phyloP scores from a whole-genome alignment of 2,888 invertebrate genomes.

The Thereva unica region DNA sequence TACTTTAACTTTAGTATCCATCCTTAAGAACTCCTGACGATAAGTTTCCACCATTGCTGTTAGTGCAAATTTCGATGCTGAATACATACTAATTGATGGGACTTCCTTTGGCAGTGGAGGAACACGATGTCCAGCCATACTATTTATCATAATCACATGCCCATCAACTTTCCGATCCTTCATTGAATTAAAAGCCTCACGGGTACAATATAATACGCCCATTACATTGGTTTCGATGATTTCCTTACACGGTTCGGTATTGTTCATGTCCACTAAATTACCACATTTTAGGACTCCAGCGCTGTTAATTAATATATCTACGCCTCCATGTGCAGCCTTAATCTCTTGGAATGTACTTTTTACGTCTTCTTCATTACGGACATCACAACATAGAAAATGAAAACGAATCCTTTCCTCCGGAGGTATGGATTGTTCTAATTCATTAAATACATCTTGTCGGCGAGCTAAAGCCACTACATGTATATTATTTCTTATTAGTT shows the following conservation, averaged over 20 bases:
- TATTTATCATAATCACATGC: slow-evolving; percentile 60
- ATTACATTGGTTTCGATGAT: slow-evolving; percentile 60
- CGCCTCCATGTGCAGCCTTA: slow-evolving; percentile 60
- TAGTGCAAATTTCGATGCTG: slow-evolving; percentile 53
- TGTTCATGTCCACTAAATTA: slow-evolving; percentile 47
- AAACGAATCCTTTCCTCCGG: slow-evolving; percentile 51
- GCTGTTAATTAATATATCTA: slow-evolving; percentile 65
- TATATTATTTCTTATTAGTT: slow-evolving; percentile 60
- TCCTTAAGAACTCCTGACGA: slow-evolving; percentile 52
- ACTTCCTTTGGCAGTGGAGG: slow-evolving; percentile 43
- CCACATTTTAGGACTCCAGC: slow-evolving; percentile 58
- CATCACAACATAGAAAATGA: slow-evolving; percentile 58
- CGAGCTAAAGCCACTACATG: slow-evolving; percentile 63
- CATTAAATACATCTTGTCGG: slow-evolving; percentile 58
- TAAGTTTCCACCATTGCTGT: slow-evolving; percentile 54
- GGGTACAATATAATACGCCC: slow-evolving; percentile 59
- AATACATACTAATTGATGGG: slow-evolving; percentile 51
- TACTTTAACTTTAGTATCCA: slow-evolving; percentile 53
- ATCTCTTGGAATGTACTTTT: slow-evolving; percentile 61
- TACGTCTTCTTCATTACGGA: slow-evolving; percentile 62
- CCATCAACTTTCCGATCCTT: slow-evolving; percentile 57
- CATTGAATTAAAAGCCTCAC: slow-evolving; percentile 61
- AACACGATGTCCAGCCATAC: slow-evolving; percentile 52
- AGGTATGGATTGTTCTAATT: slow-evolving; percentile 45
- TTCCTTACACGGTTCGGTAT: slow-evolving; percentile 46